These are phyloP conservation scores for Dallia pectoralis DNA, from an alignment of 2,797 vertebrate species.

Conservation along the genomic window DNA sequence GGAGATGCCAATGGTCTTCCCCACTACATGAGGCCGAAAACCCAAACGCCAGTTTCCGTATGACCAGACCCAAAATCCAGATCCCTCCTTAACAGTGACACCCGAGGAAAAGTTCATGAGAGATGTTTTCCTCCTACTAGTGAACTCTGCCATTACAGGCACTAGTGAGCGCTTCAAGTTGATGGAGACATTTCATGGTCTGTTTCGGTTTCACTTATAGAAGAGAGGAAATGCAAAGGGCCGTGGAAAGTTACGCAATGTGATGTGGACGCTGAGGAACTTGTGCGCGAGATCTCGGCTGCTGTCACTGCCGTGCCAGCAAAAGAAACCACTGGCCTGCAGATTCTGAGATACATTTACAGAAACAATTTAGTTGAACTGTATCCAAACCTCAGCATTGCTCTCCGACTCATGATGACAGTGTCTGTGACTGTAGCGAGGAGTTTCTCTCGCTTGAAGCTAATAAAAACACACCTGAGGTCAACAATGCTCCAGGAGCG, in stretches of 20 bases:
- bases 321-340: slow-evolving; percentile 4
- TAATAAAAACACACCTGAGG: background rate
- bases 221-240: slow-evolving; percentile 4
- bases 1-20: no score
- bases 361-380: slow-evolving; percentile 6
- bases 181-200: background rate
- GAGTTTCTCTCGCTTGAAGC: background rate
- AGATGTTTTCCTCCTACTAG: no score
- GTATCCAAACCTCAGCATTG: slow-evolving; percentile 9
- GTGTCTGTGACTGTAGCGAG: slow-evolving; percentile 1
- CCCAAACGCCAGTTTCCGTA: no score
- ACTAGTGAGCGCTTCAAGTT: slow-evolving; percentile 1
- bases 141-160: no score
- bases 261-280: background rate
- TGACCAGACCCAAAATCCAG: no score
- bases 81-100: no score
- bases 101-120: no score
- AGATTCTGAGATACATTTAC: slow-evolving; percentile 8
- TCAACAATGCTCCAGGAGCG: background rate
- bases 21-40: no score
- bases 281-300: slow-evolving; percentile 1
- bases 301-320: background rate
- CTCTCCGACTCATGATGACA: slow-evolving; percentile 4
- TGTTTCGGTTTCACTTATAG: slow-evolving; percentile 1
- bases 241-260: background rate